phyloP scores from a whole-genome alignment of 2,797 vertebrate species.

The Denticeps clupeoides region DNA sequence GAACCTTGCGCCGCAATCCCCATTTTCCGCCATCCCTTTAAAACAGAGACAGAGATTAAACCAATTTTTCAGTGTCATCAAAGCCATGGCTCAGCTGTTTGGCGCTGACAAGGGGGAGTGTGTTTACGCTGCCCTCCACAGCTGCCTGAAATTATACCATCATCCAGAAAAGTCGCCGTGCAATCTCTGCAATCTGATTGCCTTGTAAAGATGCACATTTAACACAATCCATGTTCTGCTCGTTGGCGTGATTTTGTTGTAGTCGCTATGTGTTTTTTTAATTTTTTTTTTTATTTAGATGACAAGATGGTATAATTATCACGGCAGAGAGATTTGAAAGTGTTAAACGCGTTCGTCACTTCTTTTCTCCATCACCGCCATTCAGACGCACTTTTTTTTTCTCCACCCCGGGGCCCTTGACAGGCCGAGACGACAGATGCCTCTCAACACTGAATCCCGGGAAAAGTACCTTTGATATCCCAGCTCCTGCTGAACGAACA shows the following conservation, averaged over 20 bases:
- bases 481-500: conserved; percentile 8
- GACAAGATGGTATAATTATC: too few relatives aligned
- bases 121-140: conserved; percentile 21
- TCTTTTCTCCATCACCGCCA: not conserved
- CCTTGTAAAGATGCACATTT: too few relatives aligned
- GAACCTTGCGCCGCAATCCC: conserved; percentile 8
- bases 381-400: not conserved
- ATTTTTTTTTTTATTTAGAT: too few relatives aligned
- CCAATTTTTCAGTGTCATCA: conserved; percentile 36
- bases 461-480: conserved; percentile 2
- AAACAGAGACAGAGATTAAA: conserved; percentile 33
- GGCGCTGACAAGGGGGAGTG: conserved; percentile 23
- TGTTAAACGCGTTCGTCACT: not conserved
- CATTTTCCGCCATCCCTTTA: conserved; percentile 11
- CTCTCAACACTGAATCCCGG: not conserved
- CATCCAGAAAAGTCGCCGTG: not conserved
- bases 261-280: too few relatives aligned
- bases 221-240: too few relatives aligned
- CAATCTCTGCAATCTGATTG: too few relatives aligned
- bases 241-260: too few relatives aligned
- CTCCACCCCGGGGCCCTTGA: not conserved
- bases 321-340: too few relatives aligned
- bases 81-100: conserved; percentile 34
- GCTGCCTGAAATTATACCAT: conserved; percentile 12
- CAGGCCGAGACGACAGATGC: conserved; percentile 3